phyloP scores from a whole-genome alignment of 2,113 vertebrate genomes.

The Nansenia antarctica region DNA sequence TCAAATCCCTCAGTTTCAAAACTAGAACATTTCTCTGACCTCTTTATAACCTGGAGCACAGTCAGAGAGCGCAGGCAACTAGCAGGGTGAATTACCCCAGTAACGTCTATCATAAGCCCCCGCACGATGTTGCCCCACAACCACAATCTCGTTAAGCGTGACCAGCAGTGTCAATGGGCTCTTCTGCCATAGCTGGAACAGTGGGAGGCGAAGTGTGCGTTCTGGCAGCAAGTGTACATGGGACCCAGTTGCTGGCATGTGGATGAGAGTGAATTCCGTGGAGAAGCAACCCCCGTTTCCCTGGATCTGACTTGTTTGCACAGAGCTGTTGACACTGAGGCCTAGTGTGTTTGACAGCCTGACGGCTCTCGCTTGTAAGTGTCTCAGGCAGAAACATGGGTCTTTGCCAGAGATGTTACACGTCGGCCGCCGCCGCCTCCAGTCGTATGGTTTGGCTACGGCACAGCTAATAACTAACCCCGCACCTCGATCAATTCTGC shows the following conservation, averaged over 20 bases:
- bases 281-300: constrained; percentile 8
- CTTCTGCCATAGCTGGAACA: constrained; percentile 46
- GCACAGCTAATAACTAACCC: not conserved
- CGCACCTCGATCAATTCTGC: constrained; percentile 9
- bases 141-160: constrained; percentile 59
- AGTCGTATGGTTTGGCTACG: not conserved
- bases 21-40: constrained; percentile 15
- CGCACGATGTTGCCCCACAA: constrained; percentile 30
- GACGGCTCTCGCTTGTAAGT: constrained; percentile 24
- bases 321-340: constrained; percentile 51
- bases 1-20: constrained; percentile 1
- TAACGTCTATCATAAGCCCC: constrained; percentile 26
- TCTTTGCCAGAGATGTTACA: constrained; percentile 4
- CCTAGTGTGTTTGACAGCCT: constrained; percentile 40
- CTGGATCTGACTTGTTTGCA: constrained; percentile 40
- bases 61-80: constrained; percentile 16
- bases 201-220: constrained; percentile 3
- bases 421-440: not conserved
- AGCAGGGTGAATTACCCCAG: constrained; percentile 44
- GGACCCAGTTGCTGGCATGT: constrained; percentile 37
- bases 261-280: constrained; percentile 30
- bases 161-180: constrained; percentile 47
- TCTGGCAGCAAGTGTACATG: not conserved
- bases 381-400: constrained; percentile 11
- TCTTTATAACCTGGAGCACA: constrained; percentile 9